Base-by-base conservation (phyloP, 2,113 vertebrate species). In the Micronycteris hirsuta region DNA sequence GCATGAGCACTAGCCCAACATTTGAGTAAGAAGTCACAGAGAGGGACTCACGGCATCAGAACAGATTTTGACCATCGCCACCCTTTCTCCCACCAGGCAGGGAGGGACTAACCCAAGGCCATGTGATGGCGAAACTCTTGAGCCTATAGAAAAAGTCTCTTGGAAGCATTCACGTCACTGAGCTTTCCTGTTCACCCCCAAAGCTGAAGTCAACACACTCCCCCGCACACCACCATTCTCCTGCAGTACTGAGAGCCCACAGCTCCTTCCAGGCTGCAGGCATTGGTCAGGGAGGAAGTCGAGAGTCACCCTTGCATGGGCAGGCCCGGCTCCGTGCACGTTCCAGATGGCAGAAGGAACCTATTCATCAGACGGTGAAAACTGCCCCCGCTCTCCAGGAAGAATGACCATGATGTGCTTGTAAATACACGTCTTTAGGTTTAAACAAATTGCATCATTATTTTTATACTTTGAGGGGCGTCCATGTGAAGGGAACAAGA, bases 371-470 rank as follows among this genome's bases (percentile, higher is more conserved):
- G 81, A 45, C n/a, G 0, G 7, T 26, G 82, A 91, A 82, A 83
- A 74, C 26, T 70, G 38, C 68, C 95, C 91, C 88, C 5, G 1
- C 54, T 74, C 52, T 52, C 73, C 96, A 92, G 97, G 97, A 98
- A 97, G 96, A 90, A 43, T 2, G 68, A 43, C 82, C 87, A 96
- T 17, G 67, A 87, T 88, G n/a, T 71, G 94, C 95, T 96, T 97
- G 86, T 97, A 98, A 98, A 97, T 96, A 97, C 85, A 95, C 33
- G 82, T 96, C 96, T 81, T 74, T 36, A 38, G 91, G 95, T 95
- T 97, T 97, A 98, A 97, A 98, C 96, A 97, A 95, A 95, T 82
- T 54, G 76, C 95, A 97, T 97, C 96, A 93, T 83, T 85, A 78
- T 94, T 94, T 96, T 93, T 95, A 71, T 88, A 82, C 96, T 70